A percentile compares a stretch with the other conserved stretches of the same genome.
These are phyloP conservation scores for Halichoerus grypus DNA, from an alignment of 2,113 vertebrate genomes.

Conservation along the genomic window DNA sequence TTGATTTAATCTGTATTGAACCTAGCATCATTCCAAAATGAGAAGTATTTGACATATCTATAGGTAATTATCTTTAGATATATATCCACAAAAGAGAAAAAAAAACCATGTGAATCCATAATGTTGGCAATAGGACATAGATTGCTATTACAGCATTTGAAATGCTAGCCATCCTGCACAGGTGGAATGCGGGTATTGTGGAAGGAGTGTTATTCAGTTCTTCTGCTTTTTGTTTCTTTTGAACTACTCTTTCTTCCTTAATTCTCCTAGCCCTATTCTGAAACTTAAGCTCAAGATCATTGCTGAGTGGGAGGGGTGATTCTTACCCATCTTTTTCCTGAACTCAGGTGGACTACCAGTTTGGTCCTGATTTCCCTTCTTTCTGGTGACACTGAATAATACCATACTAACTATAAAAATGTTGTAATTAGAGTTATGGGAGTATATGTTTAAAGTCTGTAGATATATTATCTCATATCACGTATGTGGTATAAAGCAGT, in stretches of 20 bases:
- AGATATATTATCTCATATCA: background rate
- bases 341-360: background rate
- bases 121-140: background rate
- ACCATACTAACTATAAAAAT: background rate
- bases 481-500: background rate
- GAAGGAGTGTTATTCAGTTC: background rate
- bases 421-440: background rate
- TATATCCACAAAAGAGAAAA: background rate
- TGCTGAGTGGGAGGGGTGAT: background rate
- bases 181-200: background rate
- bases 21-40: background rate
- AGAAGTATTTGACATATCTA: background rate
- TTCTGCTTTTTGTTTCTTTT: background rate
- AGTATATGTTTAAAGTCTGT: background rate
- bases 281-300: background rate
- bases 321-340: background rate
- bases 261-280: background rate
- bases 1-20: background rate
- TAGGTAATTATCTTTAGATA: background rate
- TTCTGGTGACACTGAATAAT: background rate
- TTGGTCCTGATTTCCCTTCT: background rate
- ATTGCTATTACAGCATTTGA: background rate
- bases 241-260: background rate
- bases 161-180: background rate
- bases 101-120: background rate